Evolutionary conservation across 2,113 vertebrate genomes (phyloP).

Genomic region (Electrona antarctica): DNA sequence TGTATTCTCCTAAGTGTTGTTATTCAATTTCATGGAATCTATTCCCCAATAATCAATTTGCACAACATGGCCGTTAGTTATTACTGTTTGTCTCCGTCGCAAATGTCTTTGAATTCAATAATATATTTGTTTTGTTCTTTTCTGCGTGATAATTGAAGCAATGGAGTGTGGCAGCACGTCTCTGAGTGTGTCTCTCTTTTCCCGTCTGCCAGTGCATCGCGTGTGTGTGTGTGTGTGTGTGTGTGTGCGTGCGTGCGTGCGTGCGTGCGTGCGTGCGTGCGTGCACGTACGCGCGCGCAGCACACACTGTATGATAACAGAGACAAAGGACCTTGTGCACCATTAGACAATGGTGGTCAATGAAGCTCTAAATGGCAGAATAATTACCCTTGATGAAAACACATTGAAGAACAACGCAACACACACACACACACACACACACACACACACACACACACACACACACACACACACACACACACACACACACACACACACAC

Average conservation of each 20-base stretch:
- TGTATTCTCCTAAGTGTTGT: slow-evolving; percentile 58
- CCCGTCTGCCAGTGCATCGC: slow-evolving; percentile 3
- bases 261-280: slow-evolving; percentile 13
- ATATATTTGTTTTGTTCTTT: slow-evolving; percentile 53
- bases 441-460: slow-evolving; percentile 14
- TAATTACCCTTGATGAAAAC: slow-evolving; percentile 46
- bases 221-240: slow-evolving; percentile 38
- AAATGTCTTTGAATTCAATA: slow-evolving; percentile 65
- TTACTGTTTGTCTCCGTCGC: slow-evolving; percentile 52
- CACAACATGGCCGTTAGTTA: slow-evolving; percentile 65
- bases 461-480: slow-evolving; percentile 8
- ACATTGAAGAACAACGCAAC: neutral
- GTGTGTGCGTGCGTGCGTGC: neutral
- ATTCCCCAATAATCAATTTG: slow-evolving; percentile 60
- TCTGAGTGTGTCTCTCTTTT: neutral
- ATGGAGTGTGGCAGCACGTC: slow-evolving; percentile 45
- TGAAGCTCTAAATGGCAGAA: slow-evolving; percentile 21
- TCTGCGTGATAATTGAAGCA: slow-evolving; percentile 58
- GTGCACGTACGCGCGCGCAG: too few relatives aligned
- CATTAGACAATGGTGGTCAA: slow-evolving; percentile 20
- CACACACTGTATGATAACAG: neutral
- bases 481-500: slow-evolving; percentile 1
- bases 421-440: slow-evolving; percentile 7
- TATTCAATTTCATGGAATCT: slow-evolving; percentile 66
- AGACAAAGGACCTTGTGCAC: slow-evolving; percentile 16